Conservation (phyloP, 2,797 vertebrate genomes). For the Chaetophractus vellerosus region DNA sequence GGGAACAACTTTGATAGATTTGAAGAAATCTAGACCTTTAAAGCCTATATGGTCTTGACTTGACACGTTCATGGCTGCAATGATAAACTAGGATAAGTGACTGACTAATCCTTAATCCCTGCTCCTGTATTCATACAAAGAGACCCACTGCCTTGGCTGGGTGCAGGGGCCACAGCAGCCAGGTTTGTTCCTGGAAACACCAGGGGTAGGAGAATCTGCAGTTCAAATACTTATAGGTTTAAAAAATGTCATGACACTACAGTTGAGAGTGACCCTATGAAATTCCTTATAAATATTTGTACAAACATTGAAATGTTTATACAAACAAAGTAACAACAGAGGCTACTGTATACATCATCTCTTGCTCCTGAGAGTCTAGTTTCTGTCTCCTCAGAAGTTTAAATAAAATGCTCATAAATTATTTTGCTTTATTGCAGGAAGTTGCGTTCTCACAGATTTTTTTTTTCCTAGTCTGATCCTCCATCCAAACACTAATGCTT, state of each 20-base stretch:
- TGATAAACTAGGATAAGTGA: neutral
- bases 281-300: slow-evolving; percentile 49
- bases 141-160: neutral
- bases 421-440: slow-evolving; percentile 30
- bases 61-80: neutral
- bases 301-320: slow-evolving; percentile 9
- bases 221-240: neutral
- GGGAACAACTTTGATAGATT: neutral
- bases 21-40: neutral
- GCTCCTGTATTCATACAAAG: neutral
- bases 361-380: neutral
- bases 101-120: neutral
- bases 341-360: neutral
- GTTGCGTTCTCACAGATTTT: neutral
- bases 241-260: neutral
- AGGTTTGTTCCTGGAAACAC: neutral
- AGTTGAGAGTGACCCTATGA: neutral
- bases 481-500: neutral
- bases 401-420: slow-evolving; percentile 35
- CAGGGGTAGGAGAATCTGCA: neutral
- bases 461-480: neutral
- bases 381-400: neutral
- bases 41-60: neutral
- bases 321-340: slow-evolving; percentile 13
- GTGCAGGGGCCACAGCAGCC: neutral